Evolutionary conservation across 1,140 invertebrate genomes (phyloP), one percentile per base, ranked within the genome.

Genomic region (Aphelenchoides avenae): DNA sequence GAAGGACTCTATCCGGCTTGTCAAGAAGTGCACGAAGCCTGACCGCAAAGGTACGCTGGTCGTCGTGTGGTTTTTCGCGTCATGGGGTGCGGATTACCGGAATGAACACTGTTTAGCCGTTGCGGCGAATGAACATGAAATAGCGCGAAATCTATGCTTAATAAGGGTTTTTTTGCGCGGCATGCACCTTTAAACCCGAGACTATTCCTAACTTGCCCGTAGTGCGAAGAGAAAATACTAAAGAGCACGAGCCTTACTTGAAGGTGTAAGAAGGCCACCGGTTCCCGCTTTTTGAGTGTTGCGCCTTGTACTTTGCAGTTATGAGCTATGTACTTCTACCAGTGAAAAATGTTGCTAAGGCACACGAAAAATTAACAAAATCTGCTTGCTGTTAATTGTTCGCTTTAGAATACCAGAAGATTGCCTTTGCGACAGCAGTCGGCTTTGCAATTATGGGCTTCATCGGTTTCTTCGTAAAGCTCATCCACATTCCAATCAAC

Each of bases 361-460:
- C 22, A 18, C 15, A 39, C 11, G n/a, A 11, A 15, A 2, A 13
- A 3, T 3, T 31, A n/a, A 47, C 18, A 6, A 13, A 26, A 2
- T 40, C n/a, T 41, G 75, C 77, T n/a, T n/a, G n/a, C n/a, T n/a
- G n/a, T n/a, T n/a, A n/a, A n/a, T n/a, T n/a, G n/a, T n/a, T 72
- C 58, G 52, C 84, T 86, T 52, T 83, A 92, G 94, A 99, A 82
- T 99, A 98, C 80, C 92, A 98, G 79, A 99, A 99, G 81, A 99
- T 99, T 78, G 94, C 94, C 15, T 88, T 98, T 71, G 95, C 95
- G 36, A 99, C 95, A 60, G 95, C 94, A 0, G 95, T 99, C 77
- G 95, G 94, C 44, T 99, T 99, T 82, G 93, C 89, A 73, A 97
- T 98, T 78, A 99, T 99, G 95, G 95, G 95, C 42, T 98, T 99